Conservation (phyloP, 1,140 invertebrate species). For the Aphelenchoides avenae region DNA sequence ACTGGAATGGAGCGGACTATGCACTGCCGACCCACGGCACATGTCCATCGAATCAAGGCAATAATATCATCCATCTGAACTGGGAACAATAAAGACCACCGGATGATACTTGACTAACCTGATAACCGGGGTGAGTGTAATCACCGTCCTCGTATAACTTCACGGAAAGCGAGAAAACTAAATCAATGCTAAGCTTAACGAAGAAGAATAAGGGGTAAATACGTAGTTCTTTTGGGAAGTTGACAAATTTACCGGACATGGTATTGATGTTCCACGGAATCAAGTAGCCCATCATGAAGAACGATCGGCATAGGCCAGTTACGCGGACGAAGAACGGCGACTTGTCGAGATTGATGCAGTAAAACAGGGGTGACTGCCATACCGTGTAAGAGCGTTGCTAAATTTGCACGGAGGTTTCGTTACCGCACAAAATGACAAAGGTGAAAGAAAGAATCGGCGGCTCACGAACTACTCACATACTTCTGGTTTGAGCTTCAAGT, state of each 20-base stretch:
- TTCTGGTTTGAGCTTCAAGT: slow-evolving; percentile 30
- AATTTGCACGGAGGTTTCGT: no score
- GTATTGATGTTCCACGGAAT: slow-evolving; percentile 53
- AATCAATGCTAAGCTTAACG: no score
- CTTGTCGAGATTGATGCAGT: slow-evolving; percentile 46
- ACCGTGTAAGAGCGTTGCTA: slow-evolving; percentile 37
- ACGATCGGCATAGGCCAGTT: slow-evolving; percentile 36
- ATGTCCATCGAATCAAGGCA: slow-evolving; percentile 45
- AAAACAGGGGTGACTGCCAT: slow-evolving; percentile 47
- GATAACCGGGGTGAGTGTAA: slow-evolving; percentile 47
- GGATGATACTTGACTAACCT: slow-evolving; percentile 11
- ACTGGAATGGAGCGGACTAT: slow-evolving; percentile 36
- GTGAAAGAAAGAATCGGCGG: no score
- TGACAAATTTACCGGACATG: no score
- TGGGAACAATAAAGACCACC: background rate
- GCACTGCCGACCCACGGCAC: slow-evolving; percentile 34
- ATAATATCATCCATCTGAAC: slow-evolving; percentile 49
- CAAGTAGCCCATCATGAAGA: slow-evolving; percentile 49
- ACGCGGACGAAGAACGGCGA: slow-evolving; percentile 47
- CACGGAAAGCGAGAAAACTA: slow-evolving; percentile 41
- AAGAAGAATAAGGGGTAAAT: no score
- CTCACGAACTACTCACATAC: no score
- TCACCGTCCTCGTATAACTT: slow-evolving; percentile 42
- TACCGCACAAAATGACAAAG: no score
- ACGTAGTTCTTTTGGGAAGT: no score